Evolutionary conservation across 2,888 invertebrate species (phyloP), one percentile per base, ranked within the genome.

Genomic region (Mechanitis mazaeus): DNA sequence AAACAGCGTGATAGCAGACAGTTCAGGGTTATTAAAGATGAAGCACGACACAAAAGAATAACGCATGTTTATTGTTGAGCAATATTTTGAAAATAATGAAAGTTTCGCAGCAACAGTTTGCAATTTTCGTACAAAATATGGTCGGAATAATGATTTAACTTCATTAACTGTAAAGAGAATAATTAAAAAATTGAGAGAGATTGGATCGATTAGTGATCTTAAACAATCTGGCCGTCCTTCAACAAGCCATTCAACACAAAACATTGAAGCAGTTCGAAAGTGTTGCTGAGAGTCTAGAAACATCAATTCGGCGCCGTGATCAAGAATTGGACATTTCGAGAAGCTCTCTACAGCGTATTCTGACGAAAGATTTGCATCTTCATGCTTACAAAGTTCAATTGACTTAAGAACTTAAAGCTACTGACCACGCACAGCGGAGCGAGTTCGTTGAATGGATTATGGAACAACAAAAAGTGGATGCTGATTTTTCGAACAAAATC

Each of bases 321-420:
- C 20, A 20, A 20, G 20, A 20, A 20, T 20, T 20, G 20, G 20
- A 20, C 20, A 20, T 20, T 20, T 20, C 20, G 20, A 20, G 20
- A 20, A 20, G 20, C 20, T 20, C 20, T 20, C 20, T 20, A 20
- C 20, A 20, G 20, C 20, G 20, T 20, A 20, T 1, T 20, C 20
- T 20, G 0, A 20, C 20, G 20, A 20, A 20, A 20, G 20, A 20
- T 20, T 20, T 20, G 20, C 20, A 20, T 20, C 20, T 20, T 20
- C 20, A 20, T 20, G 20, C 20, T 20, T 20, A 20, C 20, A 20
- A 20, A 20, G 20, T 20, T 20, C 20, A 20, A 20, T 20, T 58
- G 33, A 50, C 38, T 11, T 58, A 59, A 33, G 33, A 59, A 54
- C 28, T 61, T 50, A 54, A 58, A 55, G 57, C 45, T 33, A 35